A percentile compares a stretch with the other conserved stretches of the same genome.
These are phyloP conservation scores for Lottia gigantea DNA, from an alignment of 2,888 invertebrate species.

Conservation along the genomic window DNA sequence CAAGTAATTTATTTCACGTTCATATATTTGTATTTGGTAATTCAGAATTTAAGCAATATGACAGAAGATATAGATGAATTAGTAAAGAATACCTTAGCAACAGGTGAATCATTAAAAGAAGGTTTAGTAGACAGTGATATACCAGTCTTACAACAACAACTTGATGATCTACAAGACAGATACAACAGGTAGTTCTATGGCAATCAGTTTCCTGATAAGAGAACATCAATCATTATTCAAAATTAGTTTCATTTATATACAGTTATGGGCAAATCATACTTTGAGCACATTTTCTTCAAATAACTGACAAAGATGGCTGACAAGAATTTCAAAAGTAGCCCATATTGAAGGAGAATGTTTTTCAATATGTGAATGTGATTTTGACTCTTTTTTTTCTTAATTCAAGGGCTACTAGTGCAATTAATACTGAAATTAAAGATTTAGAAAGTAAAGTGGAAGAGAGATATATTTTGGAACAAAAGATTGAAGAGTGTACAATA, in stretches of 20 bases:
- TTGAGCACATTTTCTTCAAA: too few relatives aligned
- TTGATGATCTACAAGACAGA: constrained; percentile 82
- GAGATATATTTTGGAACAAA: neutral
- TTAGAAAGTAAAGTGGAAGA: neutral
- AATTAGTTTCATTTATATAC: too few relatives aligned
- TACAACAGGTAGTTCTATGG: constrained; percentile 72
- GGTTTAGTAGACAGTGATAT: constrained; percentile 88
- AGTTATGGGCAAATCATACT: too few relatives aligned
- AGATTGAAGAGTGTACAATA: constrained; percentile 1
- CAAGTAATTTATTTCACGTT: too few relatives aligned
- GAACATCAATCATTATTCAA: too few relatives aligned
- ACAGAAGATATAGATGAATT: constrained; percentile 51
- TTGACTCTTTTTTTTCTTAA: neutral
- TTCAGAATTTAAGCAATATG: constrained; percentile 52
- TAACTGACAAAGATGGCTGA: too few relatives aligned
- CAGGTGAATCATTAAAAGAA: constrained; percentile 82
- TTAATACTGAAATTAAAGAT: neutral
- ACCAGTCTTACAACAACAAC: constrained; percentile 82
- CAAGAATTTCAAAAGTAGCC: too few relatives aligned
- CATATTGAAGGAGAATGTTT: too few relatives aligned
- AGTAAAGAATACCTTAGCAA: constrained; percentile 77
- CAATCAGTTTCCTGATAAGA: neutral
- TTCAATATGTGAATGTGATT: neutral
- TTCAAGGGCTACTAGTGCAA: neutral
- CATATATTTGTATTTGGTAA: constrained; percentile 15